A percentile compares a stretch with the other conserved stretches of the same genome.
Conservation (phyloP, 2,113 vertebrate species). For the Chionis minor region DNA sequence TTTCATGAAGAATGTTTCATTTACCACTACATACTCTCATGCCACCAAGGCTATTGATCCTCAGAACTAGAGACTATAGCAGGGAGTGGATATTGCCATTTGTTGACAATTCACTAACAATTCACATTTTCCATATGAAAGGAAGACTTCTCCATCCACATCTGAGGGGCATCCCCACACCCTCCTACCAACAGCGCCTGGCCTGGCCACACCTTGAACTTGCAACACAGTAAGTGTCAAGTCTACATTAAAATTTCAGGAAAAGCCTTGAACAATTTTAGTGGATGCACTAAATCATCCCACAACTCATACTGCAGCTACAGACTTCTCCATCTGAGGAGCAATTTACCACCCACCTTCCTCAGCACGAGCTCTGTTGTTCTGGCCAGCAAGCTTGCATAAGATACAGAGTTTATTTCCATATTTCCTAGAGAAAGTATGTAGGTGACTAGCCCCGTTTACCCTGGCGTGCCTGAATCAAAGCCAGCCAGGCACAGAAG, state of each 20-base stretch:
- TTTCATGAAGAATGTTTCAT: not conserved
- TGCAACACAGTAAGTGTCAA: not conserved
- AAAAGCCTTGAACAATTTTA: not conserved
- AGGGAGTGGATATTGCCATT: not conserved
- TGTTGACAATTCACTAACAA: not conserved
- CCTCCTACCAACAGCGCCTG: not conserved
- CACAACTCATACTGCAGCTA: not conserved
- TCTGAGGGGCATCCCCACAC: not conserved
- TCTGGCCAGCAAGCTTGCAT: not conserved
- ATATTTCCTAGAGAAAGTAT: not conserved
- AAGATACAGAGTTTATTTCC: not conserved
- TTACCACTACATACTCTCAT: not conserved
- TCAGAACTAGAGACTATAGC: not conserved
- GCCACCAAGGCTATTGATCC: not conserved
- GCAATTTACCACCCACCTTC: slow-evolving; percentile 25
- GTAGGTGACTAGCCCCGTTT: not conserved
- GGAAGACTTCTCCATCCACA: not conserved
- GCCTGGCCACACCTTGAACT: not conserved
- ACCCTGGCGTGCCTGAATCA: not conserved
- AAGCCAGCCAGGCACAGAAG: not conserved
- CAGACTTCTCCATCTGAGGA: slow-evolving; percentile 4
- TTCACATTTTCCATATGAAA: not conserved
- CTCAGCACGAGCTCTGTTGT: not conserved
- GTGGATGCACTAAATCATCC: not conserved
- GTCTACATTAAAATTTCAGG: not conserved